Evolutionary conservation across 2,888 invertebrate species (phyloP).

Genomic region (Acrobasis repandana): DNA sequence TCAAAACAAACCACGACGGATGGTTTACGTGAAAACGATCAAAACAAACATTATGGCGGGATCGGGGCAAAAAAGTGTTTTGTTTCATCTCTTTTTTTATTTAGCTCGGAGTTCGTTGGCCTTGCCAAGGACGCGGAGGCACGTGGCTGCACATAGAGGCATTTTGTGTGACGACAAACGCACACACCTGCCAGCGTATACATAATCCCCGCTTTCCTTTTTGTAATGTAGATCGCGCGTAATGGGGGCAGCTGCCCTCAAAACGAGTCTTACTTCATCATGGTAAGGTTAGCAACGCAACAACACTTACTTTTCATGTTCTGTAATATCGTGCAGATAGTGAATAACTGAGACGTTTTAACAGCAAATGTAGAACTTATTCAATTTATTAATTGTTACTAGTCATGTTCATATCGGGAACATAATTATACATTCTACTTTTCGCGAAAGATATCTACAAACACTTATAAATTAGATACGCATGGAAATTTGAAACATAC

Average conservation of each 20-base stretch:
- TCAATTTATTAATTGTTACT: too few relatives aligned
- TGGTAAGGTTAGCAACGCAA: constrained; percentile 8
- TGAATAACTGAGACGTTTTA: background rate
- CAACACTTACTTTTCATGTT: constrained; percentile 8
- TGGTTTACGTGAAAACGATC: constrained; percentile 74
- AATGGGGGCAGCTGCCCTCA: constrained; percentile 22
- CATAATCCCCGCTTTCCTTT: constrained; percentile 37
- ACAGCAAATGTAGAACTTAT: too few relatives aligned
- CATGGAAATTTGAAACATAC: too few relatives aligned
- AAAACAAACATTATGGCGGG: constrained; percentile 75
- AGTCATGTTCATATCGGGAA: too few relatives aligned
- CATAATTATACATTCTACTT: too few relatives aligned
- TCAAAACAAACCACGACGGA: constrained; percentile 57
- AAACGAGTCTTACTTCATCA: constrained; percentile 14
- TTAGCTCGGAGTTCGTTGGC: constrained; percentile 64
- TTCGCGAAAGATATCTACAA: too few relatives aligned
- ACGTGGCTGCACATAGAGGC: constrained; percentile 66
- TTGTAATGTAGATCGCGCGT: constrained; percentile 33
- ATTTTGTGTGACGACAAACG: constrained; percentile 58
- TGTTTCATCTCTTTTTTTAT: constrained; percentile 60
- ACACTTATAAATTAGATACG: too few relatives aligned
- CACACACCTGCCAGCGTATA: constrained; percentile 34
- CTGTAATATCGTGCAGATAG: background rate
- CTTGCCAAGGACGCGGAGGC: constrained; percentile 74
- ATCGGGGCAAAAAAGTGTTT: constrained; percentile 64